Percentiles rank a stretch among this genome's conserved stretches.
Conservation (phyloP, 2,113 vertebrate genomes). For the Xenopus borealis region DNA sequence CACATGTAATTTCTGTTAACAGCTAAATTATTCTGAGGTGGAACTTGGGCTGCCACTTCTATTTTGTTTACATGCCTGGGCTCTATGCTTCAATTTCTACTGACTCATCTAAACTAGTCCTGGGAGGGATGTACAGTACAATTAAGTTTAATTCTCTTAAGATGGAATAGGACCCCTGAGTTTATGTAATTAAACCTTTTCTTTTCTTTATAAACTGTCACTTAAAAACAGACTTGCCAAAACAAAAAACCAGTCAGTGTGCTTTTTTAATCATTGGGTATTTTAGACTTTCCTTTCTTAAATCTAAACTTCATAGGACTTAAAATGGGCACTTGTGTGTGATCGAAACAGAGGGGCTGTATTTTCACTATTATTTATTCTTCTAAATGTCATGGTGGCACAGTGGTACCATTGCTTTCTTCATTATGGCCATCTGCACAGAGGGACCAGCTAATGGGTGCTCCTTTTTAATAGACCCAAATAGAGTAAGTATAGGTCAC, state of each 20-base stretch:
- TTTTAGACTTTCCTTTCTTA: too few species aligned
- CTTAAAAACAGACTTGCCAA: not conserved
- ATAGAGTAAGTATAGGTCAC: too few species aligned
- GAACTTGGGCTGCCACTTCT: constrained; percentile 19
- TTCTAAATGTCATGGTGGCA: too few species aligned
- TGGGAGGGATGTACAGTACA: constrained; percentile 16
- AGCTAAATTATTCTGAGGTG: constrained; percentile 13
- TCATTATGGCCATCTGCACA: too few species aligned
- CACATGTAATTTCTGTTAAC: constrained; percentile 5
- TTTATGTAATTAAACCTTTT: constrained; percentile 24
- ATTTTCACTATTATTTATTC: too few species aligned
- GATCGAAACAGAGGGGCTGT: too few species aligned
- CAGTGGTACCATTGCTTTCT: too few species aligned
- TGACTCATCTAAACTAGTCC: constrained; percentile 20
- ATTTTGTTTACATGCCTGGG: constrained; percentile 21
- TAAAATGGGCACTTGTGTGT: too few species aligned
- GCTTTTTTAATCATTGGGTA: too few species aligned
- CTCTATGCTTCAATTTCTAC: constrained; percentile 13
- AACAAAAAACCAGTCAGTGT: not conserved
- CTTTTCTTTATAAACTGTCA: constrained; percentile 10
- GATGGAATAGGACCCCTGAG: constrained; percentile 14
- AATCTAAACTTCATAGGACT: too few species aligned
- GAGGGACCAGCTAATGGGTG: too few species aligned
- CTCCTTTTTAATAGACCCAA: too few species aligned
- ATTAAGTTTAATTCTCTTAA: constrained; percentile 33